A percentile compares a stretch with the other conserved stretches of the same genome.
phyloP scores from a whole-genome alignment of 1,140 invertebrate species.

The Trypoxylus dichotomus region DNA sequence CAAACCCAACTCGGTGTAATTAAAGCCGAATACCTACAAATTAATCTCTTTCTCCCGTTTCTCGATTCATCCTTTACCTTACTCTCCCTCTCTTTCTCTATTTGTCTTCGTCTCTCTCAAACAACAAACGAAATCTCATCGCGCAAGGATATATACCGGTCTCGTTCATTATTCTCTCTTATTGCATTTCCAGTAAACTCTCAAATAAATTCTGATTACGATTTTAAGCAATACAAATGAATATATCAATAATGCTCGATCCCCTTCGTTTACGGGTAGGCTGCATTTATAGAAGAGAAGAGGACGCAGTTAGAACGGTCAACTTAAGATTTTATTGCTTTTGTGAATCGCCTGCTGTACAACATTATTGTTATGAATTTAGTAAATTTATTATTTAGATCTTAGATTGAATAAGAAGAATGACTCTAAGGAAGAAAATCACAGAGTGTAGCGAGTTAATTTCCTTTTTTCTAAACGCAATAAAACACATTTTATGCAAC shows the following conservation, averaged over 20 bases:
- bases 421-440: too few relatives aligned
- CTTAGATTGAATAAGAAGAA: too few relatives aligned
- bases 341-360: not conserved
- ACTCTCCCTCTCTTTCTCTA: not conserved
- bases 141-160: not conserved
- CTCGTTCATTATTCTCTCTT: not conserved
- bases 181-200: constrained; percentile 8
- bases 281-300: not conserved
- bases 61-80: not conserved
- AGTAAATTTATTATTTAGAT: too few relatives aligned
- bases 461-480: too few relatives aligned
- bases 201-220: constrained; percentile 8
- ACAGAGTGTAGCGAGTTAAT: too few relatives aligned
- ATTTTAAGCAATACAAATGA: constrained; percentile 19
- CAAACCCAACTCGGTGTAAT: not conserved
- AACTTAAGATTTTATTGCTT: not conserved
- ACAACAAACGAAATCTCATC: not conserved
- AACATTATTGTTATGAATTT: too few relatives aligned
- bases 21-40: not conserved
- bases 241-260: constrained; percentile 1
- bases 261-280: not conserved
- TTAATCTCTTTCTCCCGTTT: not conserved
- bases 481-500: too few relatives aligned
- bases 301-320: not conserved
- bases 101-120: not conserved